Percentiles rank a stretch among this genome's conserved stretches.
Evolutionary conservation across 1,140 invertebrate species (phyloP).

Genomic region (Drosophila serrata): DNA sequence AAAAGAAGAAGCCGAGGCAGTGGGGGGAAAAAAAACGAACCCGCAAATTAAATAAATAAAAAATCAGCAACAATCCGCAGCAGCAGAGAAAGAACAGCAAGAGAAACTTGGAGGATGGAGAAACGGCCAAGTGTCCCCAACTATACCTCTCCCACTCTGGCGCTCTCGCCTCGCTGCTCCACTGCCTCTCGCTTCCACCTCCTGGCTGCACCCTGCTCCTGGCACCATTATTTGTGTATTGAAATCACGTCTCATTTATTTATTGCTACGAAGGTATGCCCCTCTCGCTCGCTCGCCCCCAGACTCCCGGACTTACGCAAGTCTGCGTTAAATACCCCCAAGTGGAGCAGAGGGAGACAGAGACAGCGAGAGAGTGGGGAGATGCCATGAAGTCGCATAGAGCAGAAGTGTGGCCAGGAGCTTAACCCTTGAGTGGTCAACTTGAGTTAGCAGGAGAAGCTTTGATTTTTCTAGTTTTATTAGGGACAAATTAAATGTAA

Average conservation of each 20-base stretch:
- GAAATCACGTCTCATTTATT: slow-evolving; percentile 85
- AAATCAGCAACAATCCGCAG: slow-evolving; percentile 71
- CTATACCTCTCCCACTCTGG: slow-evolving; percentile 10
- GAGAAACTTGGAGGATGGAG: slow-evolving; percentile 45
- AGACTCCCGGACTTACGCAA: slow-evolving; percentile 55
- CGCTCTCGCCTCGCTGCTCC: slow-evolving; percentile 5
- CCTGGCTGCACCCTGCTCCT: slow-evolving; percentile 2
- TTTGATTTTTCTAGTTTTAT: not conserved
- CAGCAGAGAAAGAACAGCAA: slow-evolving; percentile 9
- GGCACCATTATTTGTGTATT: slow-evolving; percentile 83
- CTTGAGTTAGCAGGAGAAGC: not conserved
- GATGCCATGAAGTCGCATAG: slow-evolving; percentile 14
- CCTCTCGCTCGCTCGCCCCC: slow-evolving; percentile 9
- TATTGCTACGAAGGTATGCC: slow-evolving; percentile 78
- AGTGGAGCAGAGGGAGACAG: slow-evolving; percentile 2
- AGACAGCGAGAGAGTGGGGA: not conserved
- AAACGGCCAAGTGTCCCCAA: slow-evolving; percentile 45
- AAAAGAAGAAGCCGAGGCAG: slow-evolving; percentile 23
- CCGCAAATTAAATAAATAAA: slow-evolving; percentile 83
- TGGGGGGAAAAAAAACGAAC: slow-evolving; percentile 24
- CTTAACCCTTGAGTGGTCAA: slow-evolving; percentile 38
- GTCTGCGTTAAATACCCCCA: slow-evolving; percentile 72
- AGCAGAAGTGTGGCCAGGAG: slow-evolving; percentile 50
- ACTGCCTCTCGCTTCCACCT: not conserved
- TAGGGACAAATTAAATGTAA: too few species aligned